These are phyloP conservation scores for Pollenia angustigena DNA, from an alignment of 2,888 invertebrate species.

Conservation along the genomic window DNA sequence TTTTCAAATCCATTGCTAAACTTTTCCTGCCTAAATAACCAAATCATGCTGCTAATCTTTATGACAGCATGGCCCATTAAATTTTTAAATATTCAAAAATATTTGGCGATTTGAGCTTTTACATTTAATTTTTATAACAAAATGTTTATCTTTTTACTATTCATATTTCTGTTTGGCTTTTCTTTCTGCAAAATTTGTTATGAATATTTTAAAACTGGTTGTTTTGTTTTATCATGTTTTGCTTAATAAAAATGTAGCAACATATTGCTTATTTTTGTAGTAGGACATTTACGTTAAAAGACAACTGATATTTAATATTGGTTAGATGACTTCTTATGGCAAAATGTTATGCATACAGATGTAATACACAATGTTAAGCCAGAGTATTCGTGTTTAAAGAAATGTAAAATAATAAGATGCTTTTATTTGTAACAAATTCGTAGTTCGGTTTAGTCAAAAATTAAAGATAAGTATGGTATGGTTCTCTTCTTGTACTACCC, in stretches of 20 bases:
- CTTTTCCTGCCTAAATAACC: background rate
- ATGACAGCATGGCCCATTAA: slow-evolving; percentile 7
- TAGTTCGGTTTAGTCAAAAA: background rate
- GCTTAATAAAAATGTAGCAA: slow-evolving; percentile 48
- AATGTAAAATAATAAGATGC: slow-evolving; percentile 2
- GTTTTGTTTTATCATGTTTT: slow-evolving; percentile 1
- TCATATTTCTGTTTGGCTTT: slow-evolving; percentile 47
- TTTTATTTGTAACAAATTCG: slow-evolving; percentile 12
- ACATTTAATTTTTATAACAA: background rate
- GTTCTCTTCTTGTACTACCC: background rate
- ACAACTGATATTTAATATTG: slow-evolving; percentile 11
- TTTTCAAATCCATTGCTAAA: no score
- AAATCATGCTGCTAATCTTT: background rate
- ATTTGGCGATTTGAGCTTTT: background rate
- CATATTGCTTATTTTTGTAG: slow-evolving; percentile 49
- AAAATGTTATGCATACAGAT: no score
- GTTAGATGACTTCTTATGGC: background rate
- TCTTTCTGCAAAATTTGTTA: slow-evolving; percentile 14
- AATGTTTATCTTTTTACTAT: slow-evolving; percentile 20
- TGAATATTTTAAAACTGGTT: slow-evolving; percentile 58
- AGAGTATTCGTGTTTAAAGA: background rate
- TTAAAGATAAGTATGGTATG: background rate
- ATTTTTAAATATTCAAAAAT: background rate
- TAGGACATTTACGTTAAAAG: background rate
- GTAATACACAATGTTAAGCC: no score